phyloP scores from a whole-genome alignment of 1,140 invertebrate genomes.

The Pogonus chalceus region DNA sequence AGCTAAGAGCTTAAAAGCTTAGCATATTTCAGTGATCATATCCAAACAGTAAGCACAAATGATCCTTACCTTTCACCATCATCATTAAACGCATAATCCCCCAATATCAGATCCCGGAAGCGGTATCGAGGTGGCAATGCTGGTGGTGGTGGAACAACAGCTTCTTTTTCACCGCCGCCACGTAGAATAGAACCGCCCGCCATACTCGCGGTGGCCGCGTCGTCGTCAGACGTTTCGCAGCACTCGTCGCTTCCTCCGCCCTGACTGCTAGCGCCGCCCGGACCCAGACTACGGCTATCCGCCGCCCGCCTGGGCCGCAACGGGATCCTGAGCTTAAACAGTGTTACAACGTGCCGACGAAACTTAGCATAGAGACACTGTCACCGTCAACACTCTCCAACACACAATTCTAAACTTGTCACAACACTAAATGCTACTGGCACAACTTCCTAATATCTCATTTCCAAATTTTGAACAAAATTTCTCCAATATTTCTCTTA shows the following conservation, averaged over 20 bases:
- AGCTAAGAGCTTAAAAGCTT: no score
- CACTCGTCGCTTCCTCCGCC: not conserved
- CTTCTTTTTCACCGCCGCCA: constrained; percentile 25
- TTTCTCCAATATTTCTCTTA: no score
- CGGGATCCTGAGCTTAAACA: not conserved
- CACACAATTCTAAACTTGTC: no score
- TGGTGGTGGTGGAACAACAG: constrained; percentile 17
- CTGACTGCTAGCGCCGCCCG: no score
- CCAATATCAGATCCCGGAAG: constrained; percentile 64
- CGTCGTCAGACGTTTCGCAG: not conserved
- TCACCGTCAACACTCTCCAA: no score
- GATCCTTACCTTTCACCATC: constrained; percentile 67
- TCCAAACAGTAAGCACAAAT: no score
- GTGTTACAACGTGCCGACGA: no score
- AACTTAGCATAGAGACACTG: no score
- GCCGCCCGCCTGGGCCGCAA: not conserved
- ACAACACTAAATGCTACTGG: no score
- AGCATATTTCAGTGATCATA: no score
- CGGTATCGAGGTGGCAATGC: constrained; percentile 49
- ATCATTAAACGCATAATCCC: constrained; percentile 67
- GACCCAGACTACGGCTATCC: not conserved
- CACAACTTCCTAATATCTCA: no score
- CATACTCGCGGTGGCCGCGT: not conserved
- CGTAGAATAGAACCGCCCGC: constrained; percentile 14
- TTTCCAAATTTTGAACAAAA: no score